Conservation (phyloP, 2,797 vertebrate species). For the Ptychadena robeensis region DNA sequence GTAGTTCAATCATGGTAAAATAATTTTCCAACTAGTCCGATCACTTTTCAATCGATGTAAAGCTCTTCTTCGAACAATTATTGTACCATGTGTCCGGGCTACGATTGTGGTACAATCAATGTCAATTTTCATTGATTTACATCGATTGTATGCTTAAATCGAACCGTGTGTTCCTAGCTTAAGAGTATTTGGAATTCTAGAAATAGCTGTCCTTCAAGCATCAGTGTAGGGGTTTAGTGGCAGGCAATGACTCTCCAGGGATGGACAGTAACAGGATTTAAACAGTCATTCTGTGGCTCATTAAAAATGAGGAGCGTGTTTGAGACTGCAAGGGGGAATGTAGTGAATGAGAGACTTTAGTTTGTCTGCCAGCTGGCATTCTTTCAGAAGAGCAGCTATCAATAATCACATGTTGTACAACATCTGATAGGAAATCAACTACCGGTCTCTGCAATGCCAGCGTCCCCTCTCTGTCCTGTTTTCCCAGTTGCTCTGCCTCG, state of each 20-base stretch:
- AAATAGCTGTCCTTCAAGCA: background rate
- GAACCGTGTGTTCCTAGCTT: too few relatives aligned
- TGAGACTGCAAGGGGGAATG: background rate
- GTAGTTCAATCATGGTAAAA: too few relatives aligned
- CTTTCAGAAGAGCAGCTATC: slow-evolving; percentile 62
- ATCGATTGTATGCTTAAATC: too few relatives aligned
- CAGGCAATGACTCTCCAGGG: background rate
- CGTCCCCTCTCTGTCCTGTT: slow-evolving; percentile 67
- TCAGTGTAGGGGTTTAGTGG: background rate
- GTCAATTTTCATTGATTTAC: too few relatives aligned
- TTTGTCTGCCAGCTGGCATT: slow-evolving; percentile 37
- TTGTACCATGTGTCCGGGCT: too few relatives aligned
- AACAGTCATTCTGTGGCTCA: background rate
- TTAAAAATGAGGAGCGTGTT: slow-evolving; percentile 13
- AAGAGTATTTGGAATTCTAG: too few relatives aligned
- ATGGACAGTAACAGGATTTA: background rate
- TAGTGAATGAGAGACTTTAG: slow-evolving; percentile 41
- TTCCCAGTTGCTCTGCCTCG: slow-evolving; percentile 80
- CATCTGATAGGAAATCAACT: slow-evolving; percentile 65
- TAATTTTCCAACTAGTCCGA: too few relatives aligned
- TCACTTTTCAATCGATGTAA: too few relatives aligned
- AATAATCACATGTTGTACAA: slow-evolving; percentile 54
- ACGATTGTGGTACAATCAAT: too few relatives aligned
- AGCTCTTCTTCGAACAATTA: too few relatives aligned
- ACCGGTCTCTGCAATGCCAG: slow-evolving; percentile 68